phyloP scores from a whole-genome alignment of 2,888 invertebrate species.

The Acrobasis repandana region DNA sequence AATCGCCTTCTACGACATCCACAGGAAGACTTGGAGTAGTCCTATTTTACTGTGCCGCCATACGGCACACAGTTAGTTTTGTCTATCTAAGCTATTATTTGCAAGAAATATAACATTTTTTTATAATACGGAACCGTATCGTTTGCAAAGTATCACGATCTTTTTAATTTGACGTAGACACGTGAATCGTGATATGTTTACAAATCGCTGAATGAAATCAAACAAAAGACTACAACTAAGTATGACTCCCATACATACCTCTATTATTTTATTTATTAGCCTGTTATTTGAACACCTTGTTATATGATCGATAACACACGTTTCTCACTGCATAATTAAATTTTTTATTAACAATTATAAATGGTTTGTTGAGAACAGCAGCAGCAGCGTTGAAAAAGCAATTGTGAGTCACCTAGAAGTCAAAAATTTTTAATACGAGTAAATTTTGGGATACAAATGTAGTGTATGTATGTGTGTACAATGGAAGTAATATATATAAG shows the following conservation, averaged over 20 bases:
- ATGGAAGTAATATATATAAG: too few species aligned
- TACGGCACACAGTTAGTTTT: too few species aligned
- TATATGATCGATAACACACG: neutral
- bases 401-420: neutral
- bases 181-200: neutral
- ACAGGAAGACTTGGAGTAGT: too few species aligned
- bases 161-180: neutral
- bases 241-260: neutral
- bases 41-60: too few species aligned
- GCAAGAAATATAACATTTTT: neutral
- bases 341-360: neutral
- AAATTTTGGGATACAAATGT: too few species aligned
- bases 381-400: neutral
- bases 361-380: constrained; percentile 4
- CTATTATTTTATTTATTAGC: neutral
- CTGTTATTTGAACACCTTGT: neutral
- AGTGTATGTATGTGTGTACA: too few species aligned
- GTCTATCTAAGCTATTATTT: neutral
- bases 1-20: too few species aligned
- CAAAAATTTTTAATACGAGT: neutral
- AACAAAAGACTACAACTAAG: neutral
- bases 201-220: neutral
- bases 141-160: neutral
- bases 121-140: neutral
- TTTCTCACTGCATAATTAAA: neutral